Evolutionary conservation across 2,113 vertebrate genomes (phyloP).

Genomic region (Gambusia holbrooki): DNA sequence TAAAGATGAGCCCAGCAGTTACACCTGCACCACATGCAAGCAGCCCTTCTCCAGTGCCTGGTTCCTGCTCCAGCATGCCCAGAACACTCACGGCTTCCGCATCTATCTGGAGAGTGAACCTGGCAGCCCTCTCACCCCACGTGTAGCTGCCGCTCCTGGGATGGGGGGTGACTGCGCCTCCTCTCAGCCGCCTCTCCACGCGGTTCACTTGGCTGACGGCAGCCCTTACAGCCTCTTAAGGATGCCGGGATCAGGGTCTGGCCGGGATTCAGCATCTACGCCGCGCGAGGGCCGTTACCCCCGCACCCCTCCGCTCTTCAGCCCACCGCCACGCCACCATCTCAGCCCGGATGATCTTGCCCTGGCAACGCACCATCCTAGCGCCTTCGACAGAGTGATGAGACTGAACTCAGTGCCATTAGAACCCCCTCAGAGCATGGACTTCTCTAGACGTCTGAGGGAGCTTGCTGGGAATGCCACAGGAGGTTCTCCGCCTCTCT

Average conservation of each 20-base stretch:
- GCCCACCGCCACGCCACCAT: constrained; percentile 95
- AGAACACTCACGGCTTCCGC: constrained; percentile 98
- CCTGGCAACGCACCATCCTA: constrained; percentile 96
- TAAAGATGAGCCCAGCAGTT: constrained; percentile 99
- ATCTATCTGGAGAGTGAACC: constrained; percentile 99
- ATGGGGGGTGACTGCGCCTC: constrained; percentile 96
- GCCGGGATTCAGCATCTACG: constrained; percentile 88
- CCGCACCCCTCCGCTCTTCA: constrained; percentile 95
- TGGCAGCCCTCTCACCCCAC: constrained; percentile 95
- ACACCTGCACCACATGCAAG: constrained; percentile 99
- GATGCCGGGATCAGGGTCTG: constrained; percentile 94
- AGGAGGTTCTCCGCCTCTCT: constrained; percentile 92
- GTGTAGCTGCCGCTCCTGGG: constrained; percentile 93
- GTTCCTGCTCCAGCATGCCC: constrained; percentile 99
- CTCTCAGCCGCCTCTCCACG: constrained; percentile 94
- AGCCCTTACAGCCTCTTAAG: constrained; percentile 97
- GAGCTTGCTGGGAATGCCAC: constrained; percentile 95
- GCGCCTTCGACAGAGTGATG: constrained; percentile 98
- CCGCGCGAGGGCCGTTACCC: constrained; percentile 95
- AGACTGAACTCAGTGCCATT: constrained; percentile 96
- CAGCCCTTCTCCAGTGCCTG: constrained; percentile 99
- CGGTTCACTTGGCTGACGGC: constrained; percentile 95
- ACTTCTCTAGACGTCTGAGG: constrained; percentile 97
- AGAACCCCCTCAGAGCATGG: constrained; percentile 93
- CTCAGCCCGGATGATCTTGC: constrained; percentile 97